A percentile compares a stretch with the other conserved stretches of the same genome.
These are phyloP conservation scores for Habrosyne pyritoides DNA, from an alignment of 2,888 invertebrate species.

Conservation along the genomic window DNA sequence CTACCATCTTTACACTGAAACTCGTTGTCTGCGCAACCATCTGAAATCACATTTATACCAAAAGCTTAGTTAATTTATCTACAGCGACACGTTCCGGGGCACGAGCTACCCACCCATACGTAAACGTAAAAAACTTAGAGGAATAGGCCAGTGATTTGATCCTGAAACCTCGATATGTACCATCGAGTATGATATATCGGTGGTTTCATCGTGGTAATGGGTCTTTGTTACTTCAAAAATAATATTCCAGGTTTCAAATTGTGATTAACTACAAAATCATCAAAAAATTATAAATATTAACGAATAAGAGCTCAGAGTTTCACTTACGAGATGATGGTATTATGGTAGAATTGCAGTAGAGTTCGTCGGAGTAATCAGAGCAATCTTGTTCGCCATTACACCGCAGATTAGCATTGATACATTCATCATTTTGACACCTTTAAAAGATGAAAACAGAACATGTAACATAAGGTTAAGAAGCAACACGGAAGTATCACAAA, in stretches of 20 bases:
- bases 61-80: constrained; percentile 1
- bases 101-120: too few species aligned
- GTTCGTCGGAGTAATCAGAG: constrained; percentile 82
- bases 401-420: constrained; percentile 61
- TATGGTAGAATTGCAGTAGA: constrained; percentile 71
- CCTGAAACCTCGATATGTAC: too few species aligned
- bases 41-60: constrained; percentile 30
- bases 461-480: constrained; percentile 14
- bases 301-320: background rate
- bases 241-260: too few species aligned
- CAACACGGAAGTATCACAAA: background rate
- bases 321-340: constrained; percentile 46
- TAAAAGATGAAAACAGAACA: constrained; percentile 35
- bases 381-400: constrained; percentile 86
- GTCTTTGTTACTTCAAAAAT: too few species aligned
- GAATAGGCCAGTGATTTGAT: background rate
- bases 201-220: too few species aligned
- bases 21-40: constrained; percentile 46
- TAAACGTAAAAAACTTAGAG: too few species aligned
- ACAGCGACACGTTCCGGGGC: too few species aligned
- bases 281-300: too few species aligned
- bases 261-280: too few species aligned
- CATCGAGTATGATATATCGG: too few species aligned
- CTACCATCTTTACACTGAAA: constrained; percentile 75
- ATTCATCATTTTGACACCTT: constrained; percentile 75